These are phyloP conservation scores for Dicranocentrus wangi DNA, from an alignment of 2,888 invertebrate species.

Conservation along the genomic window DNA sequence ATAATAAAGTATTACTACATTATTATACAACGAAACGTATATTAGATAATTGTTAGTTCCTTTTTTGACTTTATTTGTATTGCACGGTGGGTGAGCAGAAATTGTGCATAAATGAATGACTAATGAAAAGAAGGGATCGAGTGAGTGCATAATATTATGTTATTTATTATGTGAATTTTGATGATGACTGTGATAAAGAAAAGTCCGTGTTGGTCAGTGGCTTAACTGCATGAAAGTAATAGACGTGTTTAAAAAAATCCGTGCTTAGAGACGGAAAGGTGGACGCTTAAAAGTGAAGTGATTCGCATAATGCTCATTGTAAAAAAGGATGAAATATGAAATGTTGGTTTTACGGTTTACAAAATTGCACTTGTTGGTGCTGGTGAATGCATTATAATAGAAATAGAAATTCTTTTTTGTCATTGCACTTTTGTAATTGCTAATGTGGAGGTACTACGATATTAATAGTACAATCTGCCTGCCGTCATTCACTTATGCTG, in stretches of 20 bases:
- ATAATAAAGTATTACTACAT: background rate
- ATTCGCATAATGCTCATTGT: background rate
- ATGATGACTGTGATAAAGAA: constrained; percentile 16
- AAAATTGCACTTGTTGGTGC: background rate
- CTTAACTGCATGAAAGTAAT: constrained; percentile 23
- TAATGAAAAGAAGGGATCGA: constrained; percentile 37
- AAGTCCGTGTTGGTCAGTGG: constrained; percentile 30
- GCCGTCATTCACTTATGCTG: too few relatives aligned
- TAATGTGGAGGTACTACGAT: too few relatives aligned
- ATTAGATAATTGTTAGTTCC: constrained; percentile 14
- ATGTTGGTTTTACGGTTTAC: constrained; percentile 6
- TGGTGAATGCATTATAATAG: background rate
- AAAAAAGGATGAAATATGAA: background rate
- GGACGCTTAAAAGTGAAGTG: background rate
- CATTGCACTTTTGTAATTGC: background rate
- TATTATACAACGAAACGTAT: background rate
- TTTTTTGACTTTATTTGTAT: constrained; percentile 30
- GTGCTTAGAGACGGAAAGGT: too few relatives aligned
- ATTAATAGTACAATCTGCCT: too few relatives aligned
- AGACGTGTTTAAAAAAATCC: too few relatives aligned
- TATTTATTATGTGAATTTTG: constrained; percentile 8
- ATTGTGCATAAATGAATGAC: constrained; percentile 33
- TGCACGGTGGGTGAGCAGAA: constrained; percentile 43
- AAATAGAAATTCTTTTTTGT: background rate
- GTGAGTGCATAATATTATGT: background rate